These are phyloP conservation scores for Sinotaia quadrata DNA, from an alignment of 2,888 invertebrate species.

Conservation along the genomic window DNA sequence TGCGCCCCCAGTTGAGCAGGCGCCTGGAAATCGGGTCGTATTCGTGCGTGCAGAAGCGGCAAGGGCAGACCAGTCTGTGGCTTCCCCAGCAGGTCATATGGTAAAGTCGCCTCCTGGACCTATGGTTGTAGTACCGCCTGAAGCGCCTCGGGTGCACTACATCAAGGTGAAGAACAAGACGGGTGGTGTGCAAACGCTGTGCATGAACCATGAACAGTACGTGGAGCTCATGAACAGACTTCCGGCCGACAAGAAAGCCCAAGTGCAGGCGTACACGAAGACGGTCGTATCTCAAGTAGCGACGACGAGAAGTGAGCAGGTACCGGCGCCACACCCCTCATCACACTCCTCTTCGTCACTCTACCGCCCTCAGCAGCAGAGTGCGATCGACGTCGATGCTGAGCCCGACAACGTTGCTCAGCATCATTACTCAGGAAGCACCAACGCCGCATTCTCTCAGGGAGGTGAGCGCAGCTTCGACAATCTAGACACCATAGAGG, in stretches of 20 bases:
- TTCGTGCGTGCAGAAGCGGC: background rate
- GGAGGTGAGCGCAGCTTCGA: background rate
- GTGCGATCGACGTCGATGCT: background rate
- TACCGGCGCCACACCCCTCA: background rate
- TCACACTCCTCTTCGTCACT: background rate
- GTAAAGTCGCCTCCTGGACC: too few species aligned
- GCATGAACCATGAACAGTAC: constrained; percentile 1
- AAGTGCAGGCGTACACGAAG: too few species aligned
- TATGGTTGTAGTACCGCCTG: too few species aligned
- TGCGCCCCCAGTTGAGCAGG: background rate
- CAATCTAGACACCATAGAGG: constrained; percentile 10
- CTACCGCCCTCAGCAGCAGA: background rate
- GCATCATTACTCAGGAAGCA: background rate
- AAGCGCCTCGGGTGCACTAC: too few species aligned
- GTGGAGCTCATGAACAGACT: constrained; percentile 5
- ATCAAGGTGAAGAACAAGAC: constrained; percentile 3
- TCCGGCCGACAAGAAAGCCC: constrained; percentile 2
- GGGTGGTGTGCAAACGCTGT: background rate
- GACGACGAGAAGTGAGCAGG: background rate
- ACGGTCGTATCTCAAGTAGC: too few species aligned
- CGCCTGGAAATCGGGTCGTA: background rate
- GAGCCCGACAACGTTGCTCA: background rate
- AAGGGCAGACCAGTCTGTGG: background rate
- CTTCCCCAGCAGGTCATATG: too few species aligned
- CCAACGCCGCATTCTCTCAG: too few species aligned